Base-by-base conservation (phyloP, 2,797 vertebrate species). In the Enteromius afrohamiltoni region DNA sequence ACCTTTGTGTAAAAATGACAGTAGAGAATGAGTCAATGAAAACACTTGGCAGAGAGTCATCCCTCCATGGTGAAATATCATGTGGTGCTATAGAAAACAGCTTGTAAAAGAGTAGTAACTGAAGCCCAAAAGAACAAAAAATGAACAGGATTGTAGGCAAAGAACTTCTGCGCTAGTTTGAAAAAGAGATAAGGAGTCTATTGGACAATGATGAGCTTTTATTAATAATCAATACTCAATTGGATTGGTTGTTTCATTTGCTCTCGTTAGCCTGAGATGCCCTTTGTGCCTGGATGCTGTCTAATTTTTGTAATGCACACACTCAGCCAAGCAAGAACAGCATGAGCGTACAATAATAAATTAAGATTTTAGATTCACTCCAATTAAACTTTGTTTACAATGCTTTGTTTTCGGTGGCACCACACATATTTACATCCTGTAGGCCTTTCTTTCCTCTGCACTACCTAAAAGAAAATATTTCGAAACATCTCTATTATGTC, bases 141-240 rank as follows among this genome's bases (percentile, higher is more conserved):
- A 34, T 5, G 0, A 23, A 17, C n/a, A n/a, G 11, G 62, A 55
- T 29, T 53, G 19, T 26, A 62, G 11, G 8, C 60, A 7, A 23
- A 16, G 17, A 80, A 71, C 34, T 10, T 69, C 70, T 73, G 23
- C 69, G 29, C 45, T 53, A 55, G 82, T 7, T 55, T 77, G 53
- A 83, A 85, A 23, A 51, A 83, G 74, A 88, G 85, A 86, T 80
- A 85, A 70, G 85, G 79, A 77, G 17, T 77, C 49, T 69, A 80
- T 84, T 80, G 85, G 83, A 87, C 86, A 64, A 88, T 90, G 89
- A 92, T 91, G 89, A 88, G 80, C 80, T 90, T 89, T 91, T 89
- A 93, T 93, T 92, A 92, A 93, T 94, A 93, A 93, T 94, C 92
- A 93, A 93, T 94, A 92, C 77, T 86, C 88, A 92, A 85, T 91